Base-by-base conservation (phyloP, 23 tunicate genomes). In the Clavelina lepadiformis region DNA sequence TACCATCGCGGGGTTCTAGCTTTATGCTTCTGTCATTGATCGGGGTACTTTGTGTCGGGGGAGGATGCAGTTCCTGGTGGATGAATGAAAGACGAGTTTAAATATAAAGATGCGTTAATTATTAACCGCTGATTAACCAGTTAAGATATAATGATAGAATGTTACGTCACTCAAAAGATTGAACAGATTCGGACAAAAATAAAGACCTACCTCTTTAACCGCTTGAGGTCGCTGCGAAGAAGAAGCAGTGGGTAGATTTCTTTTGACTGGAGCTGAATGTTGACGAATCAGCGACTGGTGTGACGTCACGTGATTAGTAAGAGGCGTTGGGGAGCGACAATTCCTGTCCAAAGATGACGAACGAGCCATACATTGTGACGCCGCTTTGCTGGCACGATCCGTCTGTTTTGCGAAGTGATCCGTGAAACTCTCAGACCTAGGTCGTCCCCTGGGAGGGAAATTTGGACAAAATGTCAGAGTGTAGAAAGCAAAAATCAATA, bases 341-440 rank as follows among this genome's bases (percentile, higher is more conserved):
- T 50, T 50, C 18, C 73, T 59, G 18, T 68, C 73, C 36, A 68
- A 34, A 20, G 73, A 68, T 2, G 73, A 59, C 7, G 60, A 50
- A 2, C 73, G 37, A 3, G 22, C 32, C 24, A 25, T 30, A 20
- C 28, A 65, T 20, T 19, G 6, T 52, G 11, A 8, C 6, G 11
- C 24, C 58, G 20, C 22, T 20, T 52, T 20, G n/a, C 32, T 20
- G 5, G 18, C 8, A 58, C 13, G 20, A 18, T 13, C 8, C 8
- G 8, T 27, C 7, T 4, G 64, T 31, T 65, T 26, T 3, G 30
- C 61, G 61, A 28, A 35, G 60, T 37, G 51, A 51, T 68, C 74
- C 44, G 61, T 51, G 21, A 70, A 56, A 56, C 76, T 70, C 32
- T 70, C 76, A 1, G 76, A 55, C 26, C 31, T 33, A 8, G 76